Base-by-base conservation (phyloP, 2,888 invertebrate species). In the Ormyrus nitidulus region DNA sequence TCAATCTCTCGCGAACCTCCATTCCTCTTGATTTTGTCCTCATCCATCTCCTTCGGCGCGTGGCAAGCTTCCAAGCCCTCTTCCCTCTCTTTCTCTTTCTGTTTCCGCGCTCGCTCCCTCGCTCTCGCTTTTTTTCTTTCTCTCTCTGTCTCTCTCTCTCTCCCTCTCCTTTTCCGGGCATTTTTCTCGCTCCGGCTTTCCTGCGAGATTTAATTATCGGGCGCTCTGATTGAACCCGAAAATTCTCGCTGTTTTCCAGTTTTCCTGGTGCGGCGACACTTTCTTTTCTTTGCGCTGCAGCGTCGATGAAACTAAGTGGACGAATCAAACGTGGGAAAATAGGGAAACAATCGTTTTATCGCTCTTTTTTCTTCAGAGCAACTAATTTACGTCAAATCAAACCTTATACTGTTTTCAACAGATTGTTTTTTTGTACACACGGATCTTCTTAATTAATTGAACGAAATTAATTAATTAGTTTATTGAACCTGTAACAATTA, bases 201-300 rank as follows among this genome's bases (percentile, higher is more conserved):
- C 34, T 34, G 34, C 77, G 64, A 77, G 83, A 85, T 85, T 84
- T 84, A 85, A 86, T 86, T 85, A 85, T 83, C 84, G 73, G 62
- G 11, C 70, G 62, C 64, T 46, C 59, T 65, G 51, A 73, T 80
- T 80, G 49, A 53, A 72, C 65, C 68, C 61, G 69, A 73, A 80
- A 80, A 69, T 73, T 73, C 65, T 68, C 49, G 10, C 56, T 66
- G 71, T 76, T 80, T 76, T 76, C 59, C n/a, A 11, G 56, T 64
- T 69, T 73, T 68, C 61, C 34, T 34, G 34, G 34, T 34, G 46
- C 49, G 54, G 54, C 19, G 53, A 44, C n/a, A 46, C 44, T n/a
- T 49, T 49, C 13, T 44, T 13, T 59, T 69, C 6, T 10, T 49
- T 70, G 7, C 56, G 13, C 19, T 13, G 51, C 51, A 46, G 49